Evolutionary conservation across 2,888 invertebrate species (phyloP), one percentile per base, ranked within the genome.

Genomic region (Cybosia mesomella): DNA sequence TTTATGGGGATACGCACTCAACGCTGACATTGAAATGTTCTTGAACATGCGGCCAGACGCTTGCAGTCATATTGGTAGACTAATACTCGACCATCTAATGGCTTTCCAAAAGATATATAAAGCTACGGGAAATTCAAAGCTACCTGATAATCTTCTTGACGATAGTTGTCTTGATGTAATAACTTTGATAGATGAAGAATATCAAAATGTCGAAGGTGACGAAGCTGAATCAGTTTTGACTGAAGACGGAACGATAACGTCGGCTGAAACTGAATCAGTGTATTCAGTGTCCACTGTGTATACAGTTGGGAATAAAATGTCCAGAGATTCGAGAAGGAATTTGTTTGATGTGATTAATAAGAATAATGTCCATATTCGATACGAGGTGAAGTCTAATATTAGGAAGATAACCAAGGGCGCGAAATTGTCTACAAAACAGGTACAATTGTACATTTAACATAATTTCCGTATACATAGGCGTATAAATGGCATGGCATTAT

Each of bases 11-110:
- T 96, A 95, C 83, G 91, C 95, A 0, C 87, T 96, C 15, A 95
- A 95, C 75, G 93, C 95, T 0, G 95, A 96, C 77, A 95, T 96
- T 24, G 95, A 95, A 83, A 93, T 95, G 92, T 94, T 96, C 71
- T 85, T 96, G 2, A 96, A 96, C 84, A 92, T 96, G 89, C 89
- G 96, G 0, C 95, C 95, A 0, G 96, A 96, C 77, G 95, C 95
- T 18, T 96, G 96, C 85, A 95, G 95, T 18, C 89, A 93, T 32
- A 90, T 96, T 58, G 96, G 96, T 0, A 87, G 95, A 68, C 92
- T 96, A 53, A 92, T 96, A 34, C 89, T 96, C 24, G 92, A 95
- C 66, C 95, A 96, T 73, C 87, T 96, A 5, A 94, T 94, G 86
- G 95, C 95, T 0, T 93, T 96, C 73, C 91, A 95, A 72, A 95